phyloP scores from a whole-genome alignment of 2,888 invertebrate species.

The Drosophila leonis region DNA sequence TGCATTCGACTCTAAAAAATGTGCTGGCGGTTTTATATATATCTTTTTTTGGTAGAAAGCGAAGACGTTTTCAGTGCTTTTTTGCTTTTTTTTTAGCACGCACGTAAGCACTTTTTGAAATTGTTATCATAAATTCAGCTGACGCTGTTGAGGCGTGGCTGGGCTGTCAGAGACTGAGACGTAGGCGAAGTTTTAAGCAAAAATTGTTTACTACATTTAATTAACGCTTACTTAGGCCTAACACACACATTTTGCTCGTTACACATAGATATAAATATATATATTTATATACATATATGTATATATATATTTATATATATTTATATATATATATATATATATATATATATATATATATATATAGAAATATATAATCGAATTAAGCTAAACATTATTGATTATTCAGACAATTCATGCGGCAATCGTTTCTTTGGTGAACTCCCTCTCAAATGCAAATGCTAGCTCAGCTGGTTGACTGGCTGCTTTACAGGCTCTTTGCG shows the following conservation, averaged over 20 bases:
- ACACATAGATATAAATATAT: conserved; percentile 43
- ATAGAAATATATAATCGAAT: conserved; percentile 56
- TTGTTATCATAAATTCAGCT: conserved; percentile 70
- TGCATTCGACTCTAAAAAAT: conserved; percentile 60
- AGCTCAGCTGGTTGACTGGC: conserved; percentile 51
- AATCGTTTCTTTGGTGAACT: conserved; percentile 73
- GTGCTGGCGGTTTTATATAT: conserved; percentile 28
- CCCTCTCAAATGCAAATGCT: conserved; percentile 59
- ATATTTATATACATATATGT: not conserved
- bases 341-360: conserved; percentile 25
- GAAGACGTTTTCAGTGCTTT: conserved; percentile 29
- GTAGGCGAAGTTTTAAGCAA: conserved; percentile 47
- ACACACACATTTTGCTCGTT: conserved; percentile 78
- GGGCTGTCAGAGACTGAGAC: conserved; percentile 1
- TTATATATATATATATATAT: conserved; percentile 51
- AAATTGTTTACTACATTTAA: conserved; percentile 67
- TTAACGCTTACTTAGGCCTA: conserved; percentile 77
- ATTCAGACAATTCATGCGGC: conserved; percentile 72
- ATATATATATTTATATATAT: conserved; percentile 10
- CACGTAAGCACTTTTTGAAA: conserved; percentile 70
- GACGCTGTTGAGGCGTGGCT: conserved; percentile 44
- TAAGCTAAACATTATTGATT: conserved; percentile 70
- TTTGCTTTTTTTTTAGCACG: conserved; percentile 67
- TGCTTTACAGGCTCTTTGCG: conserved; percentile 74
- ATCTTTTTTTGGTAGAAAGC: conserved; percentile 60